A percentile compares a stretch with the other conserved stretches of the same genome.
Conservation (phyloP, 2,888 invertebrate genomes). For the Stratiomys singularior region DNA sequence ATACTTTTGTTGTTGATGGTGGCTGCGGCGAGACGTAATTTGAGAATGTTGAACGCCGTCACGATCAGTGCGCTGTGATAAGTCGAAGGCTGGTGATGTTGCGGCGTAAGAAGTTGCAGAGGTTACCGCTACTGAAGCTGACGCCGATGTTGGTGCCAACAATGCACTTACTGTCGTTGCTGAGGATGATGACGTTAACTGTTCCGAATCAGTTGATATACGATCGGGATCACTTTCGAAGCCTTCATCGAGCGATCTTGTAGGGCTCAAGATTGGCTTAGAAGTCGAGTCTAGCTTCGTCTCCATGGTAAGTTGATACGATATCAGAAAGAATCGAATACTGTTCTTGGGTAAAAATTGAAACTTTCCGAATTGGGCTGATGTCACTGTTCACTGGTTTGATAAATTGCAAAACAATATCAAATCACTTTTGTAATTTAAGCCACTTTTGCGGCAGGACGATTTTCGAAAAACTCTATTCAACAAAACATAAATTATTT, state of each 20-base stretch:
- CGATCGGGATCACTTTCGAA: constrained; percentile 67
- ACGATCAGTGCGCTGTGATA: constrained; percentile 56
- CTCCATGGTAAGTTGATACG: constrained; percentile 51
- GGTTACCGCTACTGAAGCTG: constrained; percentile 36
- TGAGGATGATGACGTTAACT: constrained; percentile 53
- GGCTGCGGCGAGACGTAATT: constrained; percentile 59
- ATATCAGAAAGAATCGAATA: neutral
- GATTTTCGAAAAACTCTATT: too few species aligned
- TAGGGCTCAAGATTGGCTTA: constrained; percentile 66
- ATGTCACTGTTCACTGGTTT: neutral
- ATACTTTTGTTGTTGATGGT: constrained; percentile 44
- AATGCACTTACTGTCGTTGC: constrained; percentile 38
- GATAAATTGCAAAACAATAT: neutral
- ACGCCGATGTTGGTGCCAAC: neutral
- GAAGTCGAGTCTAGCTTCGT: constrained; percentile 63
- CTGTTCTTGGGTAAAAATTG: neutral
- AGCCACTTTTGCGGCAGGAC: too few species aligned
- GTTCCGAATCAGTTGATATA: constrained; percentile 66
- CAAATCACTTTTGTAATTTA: too few species aligned
- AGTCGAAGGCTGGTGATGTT: constrained; percentile 55
- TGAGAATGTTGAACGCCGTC: constrained; percentile 59
- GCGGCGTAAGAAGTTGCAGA: too few species aligned
- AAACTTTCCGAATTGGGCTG: neutral
- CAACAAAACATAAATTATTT: too few species aligned
- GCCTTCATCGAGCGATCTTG: constrained; percentile 66